Conservation (phyloP, 2,888 invertebrate species). For the Eristalis intricaria region DNA sequence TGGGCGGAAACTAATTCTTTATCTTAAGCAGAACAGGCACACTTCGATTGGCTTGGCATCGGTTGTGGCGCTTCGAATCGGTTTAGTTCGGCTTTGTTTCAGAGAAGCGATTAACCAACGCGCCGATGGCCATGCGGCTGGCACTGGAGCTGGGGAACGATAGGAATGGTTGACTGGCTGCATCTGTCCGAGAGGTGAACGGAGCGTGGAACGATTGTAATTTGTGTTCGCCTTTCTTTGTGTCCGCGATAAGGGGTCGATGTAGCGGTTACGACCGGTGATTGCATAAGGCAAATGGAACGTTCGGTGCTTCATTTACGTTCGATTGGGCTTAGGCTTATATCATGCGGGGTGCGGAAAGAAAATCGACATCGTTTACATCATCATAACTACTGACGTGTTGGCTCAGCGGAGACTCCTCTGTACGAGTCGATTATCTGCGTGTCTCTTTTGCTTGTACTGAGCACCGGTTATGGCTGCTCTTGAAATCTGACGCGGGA, state of each 20-base stretch:
- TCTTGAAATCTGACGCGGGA: no score
- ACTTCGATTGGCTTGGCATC: constrained; percentile 59
- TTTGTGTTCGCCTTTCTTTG: constrained; percentile 15
- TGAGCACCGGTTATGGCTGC: not conserved
- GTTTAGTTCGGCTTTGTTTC: constrained; percentile 37
- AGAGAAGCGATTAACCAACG: not conserved
- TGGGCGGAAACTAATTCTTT: constrained; percentile 65
- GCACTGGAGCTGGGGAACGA: constrained; percentile 44
- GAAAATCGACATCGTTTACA: not conserved
- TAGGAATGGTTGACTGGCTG: constrained; percentile 59
- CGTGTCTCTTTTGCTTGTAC: not conserved
- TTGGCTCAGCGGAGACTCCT: not conserved
- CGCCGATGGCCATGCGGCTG: constrained; percentile 54
- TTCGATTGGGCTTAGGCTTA: not conserved
- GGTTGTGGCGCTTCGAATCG: constrained; percentile 23
- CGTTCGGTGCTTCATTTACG: not conserved
- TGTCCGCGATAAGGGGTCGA: constrained; percentile 37
- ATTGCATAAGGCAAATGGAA: constrained; percentile 22
- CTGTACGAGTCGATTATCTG: not conserved
- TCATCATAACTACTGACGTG: not conserved
- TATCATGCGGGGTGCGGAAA: not conserved
- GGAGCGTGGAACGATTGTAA: constrained; percentile 28
- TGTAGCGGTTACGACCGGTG: constrained; percentile 49
- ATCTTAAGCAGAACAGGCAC: constrained; percentile 62
- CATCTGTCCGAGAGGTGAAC: not conserved